phyloP scores from a whole-genome alignment of 2,797 vertebrate species.

The Rhabdophis nuchalis region DNA sequence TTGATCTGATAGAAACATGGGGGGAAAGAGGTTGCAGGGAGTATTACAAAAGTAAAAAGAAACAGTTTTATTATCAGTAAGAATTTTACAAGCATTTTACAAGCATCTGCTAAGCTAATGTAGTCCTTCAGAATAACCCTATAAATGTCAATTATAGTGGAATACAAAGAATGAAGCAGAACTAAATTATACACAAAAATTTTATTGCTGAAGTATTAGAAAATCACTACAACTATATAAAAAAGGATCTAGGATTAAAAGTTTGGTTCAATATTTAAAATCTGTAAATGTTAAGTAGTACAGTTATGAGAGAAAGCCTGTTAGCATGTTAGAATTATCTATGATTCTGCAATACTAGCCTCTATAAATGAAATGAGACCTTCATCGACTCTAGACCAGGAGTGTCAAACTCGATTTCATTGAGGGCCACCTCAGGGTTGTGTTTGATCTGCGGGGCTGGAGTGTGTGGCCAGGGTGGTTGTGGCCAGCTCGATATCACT shows the following conservation, averaged over 20 bases:
- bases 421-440: no score
- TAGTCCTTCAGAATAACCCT: neutral
- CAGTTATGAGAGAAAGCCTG: neutral
- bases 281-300: neutral
- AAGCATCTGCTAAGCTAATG: neutral
- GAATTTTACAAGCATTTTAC: neutral
- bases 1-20: constrained; percentile 44
- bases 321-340: neutral
- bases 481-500: no score
- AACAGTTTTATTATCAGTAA: neutral
- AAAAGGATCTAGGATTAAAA: neutral
- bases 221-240: neutral
- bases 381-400: neutral
- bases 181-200: neutral
- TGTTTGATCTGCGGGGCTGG: no score
- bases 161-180: neutral
- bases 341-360: neutral
- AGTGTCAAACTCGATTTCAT: no score
- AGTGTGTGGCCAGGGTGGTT: no score
- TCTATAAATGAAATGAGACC: neutral
- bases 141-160: neutral
- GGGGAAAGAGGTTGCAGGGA: neutral
- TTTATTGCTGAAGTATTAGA: neutral
- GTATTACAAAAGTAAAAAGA: neutral
- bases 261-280: neutral